Percentiles rank a stretch among this genome's conserved stretches.
These are phyloP conservation scores for Rhinolophus sinicus DNA, from an alignment of 2,113 vertebrate species.

Conservation along the genomic window DNA sequence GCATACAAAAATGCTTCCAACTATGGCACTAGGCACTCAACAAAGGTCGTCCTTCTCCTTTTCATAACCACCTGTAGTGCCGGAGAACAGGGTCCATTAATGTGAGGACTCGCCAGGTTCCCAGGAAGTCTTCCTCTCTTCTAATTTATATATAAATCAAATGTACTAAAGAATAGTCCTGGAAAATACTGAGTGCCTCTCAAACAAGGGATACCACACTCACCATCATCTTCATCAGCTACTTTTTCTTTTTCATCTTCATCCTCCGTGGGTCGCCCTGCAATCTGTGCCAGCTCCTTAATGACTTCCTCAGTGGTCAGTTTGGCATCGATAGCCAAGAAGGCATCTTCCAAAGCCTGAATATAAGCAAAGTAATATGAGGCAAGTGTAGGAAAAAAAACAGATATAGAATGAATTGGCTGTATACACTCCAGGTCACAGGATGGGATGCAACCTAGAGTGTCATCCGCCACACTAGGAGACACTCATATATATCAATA, in stretches of 20 bases:
- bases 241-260: constrained; percentile 92
- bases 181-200: background rate
- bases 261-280: constrained; percentile 93
- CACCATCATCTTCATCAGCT: constrained; percentile 98
- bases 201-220: constrained; percentile 76
- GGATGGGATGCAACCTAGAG: background rate
- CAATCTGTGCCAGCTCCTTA: constrained; percentile 96
- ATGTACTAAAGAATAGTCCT: background rate
- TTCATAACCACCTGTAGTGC: background rate
- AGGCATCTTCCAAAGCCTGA: constrained; percentile 97
- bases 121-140: background rate
- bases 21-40: background rate
- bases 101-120: background rate
- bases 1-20: constrained; percentile 47
- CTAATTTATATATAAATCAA: background rate
- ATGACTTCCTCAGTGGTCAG: constrained; percentile 97
- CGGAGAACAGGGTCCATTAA: constrained; percentile 28
- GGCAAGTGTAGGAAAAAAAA: background rate
- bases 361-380: constrained; percentile 56
- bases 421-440: background rate
- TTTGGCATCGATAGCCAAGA: constrained; percentile 95
- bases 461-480: background rate
- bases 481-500: background rate
- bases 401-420: constrained; percentile 9
- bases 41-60: constrained; percentile 18